Evolutionary conservation across 2,113 vertebrate species (phyloP), one percentile per base, ranked within the genome.

Genomic region (Phylloscopus trochiloides): DNA sequence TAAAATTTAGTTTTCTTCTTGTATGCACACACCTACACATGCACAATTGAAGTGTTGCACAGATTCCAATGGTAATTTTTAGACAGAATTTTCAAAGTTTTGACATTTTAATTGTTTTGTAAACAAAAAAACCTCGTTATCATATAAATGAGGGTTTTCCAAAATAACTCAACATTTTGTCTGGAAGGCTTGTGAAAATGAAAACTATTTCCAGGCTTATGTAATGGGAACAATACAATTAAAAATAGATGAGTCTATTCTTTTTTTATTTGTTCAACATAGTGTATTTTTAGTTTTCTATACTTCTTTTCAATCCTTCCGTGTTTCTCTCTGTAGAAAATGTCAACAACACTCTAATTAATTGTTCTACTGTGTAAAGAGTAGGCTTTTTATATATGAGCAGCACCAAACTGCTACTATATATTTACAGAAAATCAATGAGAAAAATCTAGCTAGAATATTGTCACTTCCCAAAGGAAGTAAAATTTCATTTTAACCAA

Each of bases 241-340:
- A 93, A 94, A 95, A 94, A 92, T 92, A 82, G 80, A 95, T 88
- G 45, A 94, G 16, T 43, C 34, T 88, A 12, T 94, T 88, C n/a
- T 83, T 93, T 73, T 86, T 86, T 86, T 88, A 78, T 81, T 92
- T 29, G 25, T 84, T 94, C 66, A 81, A 48, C 40, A 43, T 43
- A 16, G 31, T 77, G n/a, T 91, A 88, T 92, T 92, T 93, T 92
- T 92, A 86, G 61, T 91, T 95, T 92, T 84, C 76, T 42, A 2
- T 73, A 67, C 91, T 90, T 77, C 48, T 85, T 88, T 82, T 66
- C 93, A 86, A 87, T 61, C 59, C 52, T 68, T 90, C 51, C 51
- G 32, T 52, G 28, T 84, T 86, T 91, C 22, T 71, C 28, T 86
- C 38, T 66, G 38, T 59, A 74, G 65, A 36, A 96, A 71, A 87